These are phyloP conservation scores for Molanna angustata DNA, from an alignment of 2,888 invertebrate genomes.

Conservation along the genomic window DNA sequence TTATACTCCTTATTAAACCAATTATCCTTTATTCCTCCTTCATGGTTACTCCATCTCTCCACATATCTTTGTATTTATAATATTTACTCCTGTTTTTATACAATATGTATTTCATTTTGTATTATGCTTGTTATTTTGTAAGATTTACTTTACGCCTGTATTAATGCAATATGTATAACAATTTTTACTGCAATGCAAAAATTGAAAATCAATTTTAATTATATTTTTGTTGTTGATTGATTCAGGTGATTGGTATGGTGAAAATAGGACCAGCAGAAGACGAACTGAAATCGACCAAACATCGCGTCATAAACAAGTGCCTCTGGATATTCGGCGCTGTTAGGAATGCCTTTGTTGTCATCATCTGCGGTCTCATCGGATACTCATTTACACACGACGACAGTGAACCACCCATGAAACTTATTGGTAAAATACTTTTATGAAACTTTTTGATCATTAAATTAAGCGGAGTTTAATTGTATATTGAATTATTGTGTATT, in stretches of 20 bases:
- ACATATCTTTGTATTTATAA: too few species aligned
- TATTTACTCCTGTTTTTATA: too few species aligned
- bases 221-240: too few species aligned
- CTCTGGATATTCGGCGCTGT: constrained; percentile 78
- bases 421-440: constrained; percentile 57
- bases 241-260: constrained; percentile 63
- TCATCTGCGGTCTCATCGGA: constrained; percentile 69
- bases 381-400: constrained; percentile 57
- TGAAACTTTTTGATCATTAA: background rate
- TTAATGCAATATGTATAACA: too few species aligned
- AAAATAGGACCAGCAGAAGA: constrained; percentile 58
- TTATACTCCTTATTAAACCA: too few species aligned
- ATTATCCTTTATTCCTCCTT: too few species aligned
- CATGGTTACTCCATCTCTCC: too few species aligned
- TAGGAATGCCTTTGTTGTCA: constrained; percentile 81
- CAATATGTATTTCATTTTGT: too few species aligned
- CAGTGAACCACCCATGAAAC: constrained; percentile 59
- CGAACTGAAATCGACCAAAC: constrained; percentile 53
- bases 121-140: too few species aligned
- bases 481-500: background rate
- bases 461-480: background rate
- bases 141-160: too few species aligned
- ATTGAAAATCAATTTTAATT: too few species aligned
- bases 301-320: constrained; percentile 61
- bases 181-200: too few species aligned